Evolutionary conservation across 2,888 invertebrate genomes (phyloP), one percentile per base, ranked within the genome.

Genomic region (Lymantria dispar): DNA sequence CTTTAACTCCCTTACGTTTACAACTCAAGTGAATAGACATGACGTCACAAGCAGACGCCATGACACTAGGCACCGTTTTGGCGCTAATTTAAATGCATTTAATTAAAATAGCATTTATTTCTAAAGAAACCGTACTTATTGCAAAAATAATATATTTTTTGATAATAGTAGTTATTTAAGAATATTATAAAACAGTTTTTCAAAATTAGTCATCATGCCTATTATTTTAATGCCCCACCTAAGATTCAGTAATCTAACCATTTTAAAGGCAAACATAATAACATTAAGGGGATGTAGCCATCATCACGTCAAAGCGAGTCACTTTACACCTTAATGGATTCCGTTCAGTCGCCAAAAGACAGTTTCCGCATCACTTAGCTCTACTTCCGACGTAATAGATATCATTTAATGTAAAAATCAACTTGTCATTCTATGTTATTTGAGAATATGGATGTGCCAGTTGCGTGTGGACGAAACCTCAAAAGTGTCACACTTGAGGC

Each of bases 351-450:
- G 76, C 76, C 80, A 82, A 83, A 82, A 80, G 87, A 87, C 85
- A 85, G 79, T 89, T 88, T 89, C 87, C 85, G 76, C 85, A 53
- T 82, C 88, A 85, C 85, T 89, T 85, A 83, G 72, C 80, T 73
- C 73, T 73, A 86, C 83, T 89, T 90, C 90, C 90, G 83, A 67
- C 76, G 87, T 78, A 87, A 88, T 83, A 80, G 89, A 87, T 90
- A 88, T 87, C 83, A 83, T 81, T 82, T 78, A 68, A 77, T 76
- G 74, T 72, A 77, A 85, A 86, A 87, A 83, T 83, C 84, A 71
- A 73, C 56, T 62, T 82, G 81, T 80, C 83, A 78, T 40, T 48
- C 62, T 43, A 38, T 47, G 80, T 76, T 68, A 84, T 79, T 74
- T 58, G 83, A 81, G 70, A 75, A 64, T 64, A 52, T 70, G 60